Evolutionary conservation across 1,140 invertebrate species (phyloP).

Genomic region (Araneus ventricosus): DNA sequence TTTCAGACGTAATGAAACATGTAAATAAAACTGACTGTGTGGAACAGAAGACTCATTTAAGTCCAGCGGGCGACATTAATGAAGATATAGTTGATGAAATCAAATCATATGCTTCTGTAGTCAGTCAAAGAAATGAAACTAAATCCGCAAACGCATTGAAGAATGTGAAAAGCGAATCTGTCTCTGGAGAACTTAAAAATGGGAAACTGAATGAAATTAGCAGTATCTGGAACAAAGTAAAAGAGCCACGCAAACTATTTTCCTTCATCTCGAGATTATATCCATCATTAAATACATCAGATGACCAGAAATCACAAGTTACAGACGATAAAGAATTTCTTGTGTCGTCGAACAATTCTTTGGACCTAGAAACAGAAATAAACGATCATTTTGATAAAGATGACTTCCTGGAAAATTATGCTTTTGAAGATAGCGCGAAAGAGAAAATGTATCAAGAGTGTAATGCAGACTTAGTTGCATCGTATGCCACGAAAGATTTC

Average conservation of each 20-base stretch:
- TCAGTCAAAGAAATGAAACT: not conserved
- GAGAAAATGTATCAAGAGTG: not conserved
- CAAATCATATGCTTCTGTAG: not conserved
- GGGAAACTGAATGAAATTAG: not conserved
- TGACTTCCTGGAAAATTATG: not conserved
- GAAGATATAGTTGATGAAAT: not conserved
- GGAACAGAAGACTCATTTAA: not conserved
- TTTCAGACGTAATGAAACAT: not conserved
- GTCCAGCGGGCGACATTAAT: not conserved
- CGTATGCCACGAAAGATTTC: not conserved
- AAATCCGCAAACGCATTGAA: not conserved
- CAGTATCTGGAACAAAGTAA: slow-evolving; percentile 1
- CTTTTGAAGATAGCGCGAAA: not conserved
- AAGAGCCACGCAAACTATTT: not conserved
- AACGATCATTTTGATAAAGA: not conserved
- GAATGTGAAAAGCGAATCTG: not conserved
- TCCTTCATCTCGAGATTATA: not conserved
- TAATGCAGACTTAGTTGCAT: not conserved
- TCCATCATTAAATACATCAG: not conserved
- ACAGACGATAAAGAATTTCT: not conserved
- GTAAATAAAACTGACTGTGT: not conserved
- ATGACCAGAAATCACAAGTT: not conserved
- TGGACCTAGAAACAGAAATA: not conserved
- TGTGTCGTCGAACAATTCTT: too few relatives aligned
- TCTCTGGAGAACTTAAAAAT: not conserved